Percentiles rank a stretch among this genome's conserved stretches.
Evolutionary conservation across 2,888 invertebrate genomes (phyloP).

Genomic region (Odiellus spinosus): DNA sequence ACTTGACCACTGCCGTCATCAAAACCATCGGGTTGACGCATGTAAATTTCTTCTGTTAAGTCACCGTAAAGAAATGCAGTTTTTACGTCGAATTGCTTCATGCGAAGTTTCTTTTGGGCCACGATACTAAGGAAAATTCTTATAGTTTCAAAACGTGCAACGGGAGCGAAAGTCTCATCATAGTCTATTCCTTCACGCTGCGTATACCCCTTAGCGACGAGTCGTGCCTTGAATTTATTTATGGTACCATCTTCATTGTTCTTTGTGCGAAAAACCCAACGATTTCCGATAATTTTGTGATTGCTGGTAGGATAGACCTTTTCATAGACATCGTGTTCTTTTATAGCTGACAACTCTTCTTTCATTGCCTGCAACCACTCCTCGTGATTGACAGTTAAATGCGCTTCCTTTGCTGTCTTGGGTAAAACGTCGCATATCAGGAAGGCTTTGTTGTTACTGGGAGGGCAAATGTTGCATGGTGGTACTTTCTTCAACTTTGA

Average conservation of each 20-base stretch:
- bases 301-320: constrained; percentile 1
- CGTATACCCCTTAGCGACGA: too few relatives aligned
- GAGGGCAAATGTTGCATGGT: too few relatives aligned
- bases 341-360: constrained; percentile 2
- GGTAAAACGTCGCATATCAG: too few relatives aligned
- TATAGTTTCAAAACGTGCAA: too few relatives aligned
- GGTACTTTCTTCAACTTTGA: too few relatives aligned
- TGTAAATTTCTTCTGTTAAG: constrained; percentile 14
- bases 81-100: constrained; percentile 17
- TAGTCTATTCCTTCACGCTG: too few relatives aligned
- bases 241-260: constrained; percentile 5
- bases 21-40: constrained; percentile 17
- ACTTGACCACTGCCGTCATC: constrained; percentile 1
- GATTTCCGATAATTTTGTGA: background rate
- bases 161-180: too few relatives aligned
- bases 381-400: background rate
- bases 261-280: too few relatives aligned
- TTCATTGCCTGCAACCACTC: background rate
- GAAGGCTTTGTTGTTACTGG: too few relatives aligned
- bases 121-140: constrained; percentile 13
- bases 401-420: background rate
- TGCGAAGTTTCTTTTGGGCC: constrained; percentile 3
- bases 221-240: constrained; percentile 21
- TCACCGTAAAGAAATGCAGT: constrained; percentile 19
- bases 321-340: background rate